Conservation (phyloP, 2,888 invertebrate genomes). For the Prosopocoilus inquinatus region DNA sequence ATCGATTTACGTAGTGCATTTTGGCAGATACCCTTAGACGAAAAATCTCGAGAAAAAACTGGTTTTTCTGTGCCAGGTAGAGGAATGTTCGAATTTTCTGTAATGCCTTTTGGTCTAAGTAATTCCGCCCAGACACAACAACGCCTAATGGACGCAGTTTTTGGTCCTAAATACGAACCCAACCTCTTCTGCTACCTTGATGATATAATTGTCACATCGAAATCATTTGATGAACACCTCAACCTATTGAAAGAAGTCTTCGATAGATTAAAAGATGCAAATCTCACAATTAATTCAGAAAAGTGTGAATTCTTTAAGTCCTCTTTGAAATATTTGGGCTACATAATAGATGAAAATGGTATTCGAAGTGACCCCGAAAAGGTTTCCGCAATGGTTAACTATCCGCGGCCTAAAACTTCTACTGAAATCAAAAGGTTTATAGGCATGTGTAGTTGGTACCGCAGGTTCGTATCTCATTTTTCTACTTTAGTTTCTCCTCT, state of each 20-base stretch:
- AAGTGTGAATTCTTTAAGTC: slow-evolving; percentile 32
- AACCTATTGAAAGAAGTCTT: no score
- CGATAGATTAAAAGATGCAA: no score
- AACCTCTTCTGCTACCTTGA: no score
- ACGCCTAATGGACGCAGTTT: no score
- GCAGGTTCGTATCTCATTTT: background rate
- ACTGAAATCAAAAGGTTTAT: background rate
- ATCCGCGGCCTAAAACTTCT: background rate
- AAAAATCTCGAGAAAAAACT: slow-evolving; percentile 27
- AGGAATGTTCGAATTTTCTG: slow-evolving; percentile 30
- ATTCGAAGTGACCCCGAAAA: slow-evolving; percentile 8
- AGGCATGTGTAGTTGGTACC: slow-evolving; percentile 2
- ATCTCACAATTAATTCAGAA: slow-evolving; percentile 16
- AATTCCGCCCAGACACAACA: no score
- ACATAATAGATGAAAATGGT: slow-evolving; percentile 13
- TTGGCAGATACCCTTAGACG: slow-evolving; percentile 32
- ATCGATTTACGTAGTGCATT: slow-evolving; percentile 29
- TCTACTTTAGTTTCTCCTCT: slow-evolving; percentile 1
- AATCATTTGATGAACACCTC: no score
- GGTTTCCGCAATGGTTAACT: slow-evolving; percentile 4
- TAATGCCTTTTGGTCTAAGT: slow-evolving; percentile 22
- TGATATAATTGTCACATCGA: no score
- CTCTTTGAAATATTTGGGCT: slow-evolving; percentile 22
- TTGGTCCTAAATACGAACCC: no score
- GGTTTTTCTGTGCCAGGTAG: slow-evolving; percentile 36